Conservation (phyloP, 2,888 invertebrate genomes). For the Buathra laborator region DNA sequence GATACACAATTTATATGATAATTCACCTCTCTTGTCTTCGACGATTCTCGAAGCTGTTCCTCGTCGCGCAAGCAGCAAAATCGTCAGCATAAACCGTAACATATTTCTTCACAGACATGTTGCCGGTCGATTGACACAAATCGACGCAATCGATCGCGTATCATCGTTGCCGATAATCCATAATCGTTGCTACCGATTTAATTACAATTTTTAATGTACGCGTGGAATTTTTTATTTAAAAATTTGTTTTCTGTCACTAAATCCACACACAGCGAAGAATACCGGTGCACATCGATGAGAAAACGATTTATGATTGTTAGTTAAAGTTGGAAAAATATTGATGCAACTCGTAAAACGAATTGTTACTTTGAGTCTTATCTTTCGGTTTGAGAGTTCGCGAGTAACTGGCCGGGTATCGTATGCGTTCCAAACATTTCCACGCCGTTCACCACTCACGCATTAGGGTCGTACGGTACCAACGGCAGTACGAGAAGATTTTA, state of each 20-base stretch:
- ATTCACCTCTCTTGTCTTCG: conserved; percentile 66
- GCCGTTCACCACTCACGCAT: conserved; percentile 72
- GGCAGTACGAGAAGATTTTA: conserved; percentile 37
- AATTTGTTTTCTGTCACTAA: background rate
- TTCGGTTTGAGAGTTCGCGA: conserved; percentile 68
- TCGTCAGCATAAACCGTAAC: conserved; percentile 67
- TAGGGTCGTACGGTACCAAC: conserved; percentile 64
- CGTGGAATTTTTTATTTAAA: background rate
- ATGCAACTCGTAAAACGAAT: background rate
- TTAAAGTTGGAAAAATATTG: background rate
- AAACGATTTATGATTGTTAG: background rate
- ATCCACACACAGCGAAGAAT: background rate
- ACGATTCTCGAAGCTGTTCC: conserved; percentile 54
- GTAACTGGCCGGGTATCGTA: conserved; percentile 69
- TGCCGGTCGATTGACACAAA: conserved; percentile 43
- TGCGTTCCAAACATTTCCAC: conserved; percentile 69
- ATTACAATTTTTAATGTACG: conserved; percentile 7
- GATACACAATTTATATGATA: background rate
- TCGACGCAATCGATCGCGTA: conserved; percentile 42
- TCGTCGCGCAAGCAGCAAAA: conserved; percentile 55
- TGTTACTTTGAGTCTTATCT: conserved; percentile 32
- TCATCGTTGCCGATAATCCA: conserved; percentile 58
- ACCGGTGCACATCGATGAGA: background rate
- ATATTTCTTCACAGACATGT: conserved; percentile 68
- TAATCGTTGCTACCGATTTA: background rate